These are phyloP conservation scores for Kradibia gibbosae DNA, from an alignment of 1,140 invertebrate species.

Conservation along the genomic window DNA sequence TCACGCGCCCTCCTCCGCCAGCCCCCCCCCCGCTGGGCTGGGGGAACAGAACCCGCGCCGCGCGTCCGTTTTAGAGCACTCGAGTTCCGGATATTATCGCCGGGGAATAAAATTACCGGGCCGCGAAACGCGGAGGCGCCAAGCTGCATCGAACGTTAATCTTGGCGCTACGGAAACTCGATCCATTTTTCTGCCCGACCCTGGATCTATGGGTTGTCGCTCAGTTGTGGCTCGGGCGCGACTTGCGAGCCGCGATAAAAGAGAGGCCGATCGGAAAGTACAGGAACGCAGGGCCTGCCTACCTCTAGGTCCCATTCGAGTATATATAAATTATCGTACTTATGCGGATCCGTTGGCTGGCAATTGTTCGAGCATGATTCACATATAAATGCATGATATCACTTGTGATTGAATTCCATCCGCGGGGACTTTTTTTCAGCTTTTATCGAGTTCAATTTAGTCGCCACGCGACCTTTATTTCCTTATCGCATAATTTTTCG, in stretches of 20 bases:
- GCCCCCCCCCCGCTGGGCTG: no score
- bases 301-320: no score
- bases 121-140: background rate
- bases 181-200: no score
- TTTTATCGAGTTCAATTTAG: background rate
- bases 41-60: background rate
- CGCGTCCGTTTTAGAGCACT: background rate
- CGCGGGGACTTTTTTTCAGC: background rate
- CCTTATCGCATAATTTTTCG: background rate
- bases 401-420: background rate
- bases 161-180: no score
- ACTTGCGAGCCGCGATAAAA: no score
- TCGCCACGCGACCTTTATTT: background rate
- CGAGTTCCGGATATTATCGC: conserved; percentile 8
- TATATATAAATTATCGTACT: background rate
- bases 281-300: no score
- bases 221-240: no score
- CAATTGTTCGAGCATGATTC: background rate
- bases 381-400: background rate
- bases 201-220: no score
- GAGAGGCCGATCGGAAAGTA: no score
- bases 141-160: no score
- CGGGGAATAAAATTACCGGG: background rate
- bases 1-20: background rate
- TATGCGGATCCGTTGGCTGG: background rate